Base-by-base conservation (phyloP, 92 coral and sea anemone species). In the Paramuricea clavata region DNA sequence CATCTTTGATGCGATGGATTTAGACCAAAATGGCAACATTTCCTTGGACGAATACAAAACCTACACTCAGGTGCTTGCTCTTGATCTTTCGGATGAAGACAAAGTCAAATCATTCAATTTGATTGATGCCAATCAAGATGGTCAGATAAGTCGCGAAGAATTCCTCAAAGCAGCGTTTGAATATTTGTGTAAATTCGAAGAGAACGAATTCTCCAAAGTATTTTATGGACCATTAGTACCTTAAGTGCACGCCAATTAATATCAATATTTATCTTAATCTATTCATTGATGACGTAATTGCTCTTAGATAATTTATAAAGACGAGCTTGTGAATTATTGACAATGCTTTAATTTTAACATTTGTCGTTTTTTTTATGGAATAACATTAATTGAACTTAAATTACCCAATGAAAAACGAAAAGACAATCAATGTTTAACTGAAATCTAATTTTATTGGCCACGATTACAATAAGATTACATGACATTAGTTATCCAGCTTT, bases 211-310 rank as follows among this genome's bases (percentile, higher is more conserved):
- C 11, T 72, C 78, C 22, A 25, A 72, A 22, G 34, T 41, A 22
- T 72, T 72, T 35, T 72, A 39, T 19, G 78, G 78, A 72, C 78
- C 78, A n/a, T 72, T 72, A 54, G 44, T n/a, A n/a, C n/a, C n/a
- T n/a, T n/a, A n/a, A n/a, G n/a, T n/a, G n/a, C n/a, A n/a, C n/a
- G n/a, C n/a, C n/a, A n/a, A n/a, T n/a, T n/a, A n/a, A n/a, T n/a
- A n/a, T n/a, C n/a, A n/a, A n/a, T n/a, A n/a, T n/a, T n/a, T n/a
- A n/a, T n/a, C n/a, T n/a, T n/a, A n/a, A n/a, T n/a, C n/a, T n/a
- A n/a, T n/a, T n/a, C n/a, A n/a, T n/a, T n/a, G n/a, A n/a, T n/a
- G n/a, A n/a, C n/a, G n/a, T n/a, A n/a, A n/a, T n/a, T n/a, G n/a
- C n/a, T n/a, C n/a, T n/a, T n/a, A n/a, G n/a, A n/a, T n/a, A n/a